Percentiles rank a stretch among this genome's conserved stretches.
phyloP scores from a whole-genome alignment of 2,113 vertebrate species.

The Grus americana region DNA sequence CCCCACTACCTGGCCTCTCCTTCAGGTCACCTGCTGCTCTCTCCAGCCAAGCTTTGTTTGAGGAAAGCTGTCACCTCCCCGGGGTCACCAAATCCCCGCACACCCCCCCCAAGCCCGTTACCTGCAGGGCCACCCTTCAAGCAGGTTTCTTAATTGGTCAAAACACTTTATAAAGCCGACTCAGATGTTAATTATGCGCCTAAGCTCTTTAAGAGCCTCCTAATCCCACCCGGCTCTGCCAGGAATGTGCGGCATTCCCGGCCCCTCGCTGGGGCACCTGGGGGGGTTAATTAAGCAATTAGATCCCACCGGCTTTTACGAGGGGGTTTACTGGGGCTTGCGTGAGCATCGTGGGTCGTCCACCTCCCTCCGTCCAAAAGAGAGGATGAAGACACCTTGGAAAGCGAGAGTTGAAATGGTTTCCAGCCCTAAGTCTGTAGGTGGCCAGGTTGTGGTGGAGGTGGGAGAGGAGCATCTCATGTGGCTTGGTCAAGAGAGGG shows the following conservation, averaged over 20 bases:
- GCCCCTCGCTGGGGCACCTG: background rate
- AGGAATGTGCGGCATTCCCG: slow-evolving; percentile 32
- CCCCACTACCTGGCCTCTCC: background rate
- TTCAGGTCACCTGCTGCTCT: background rate
- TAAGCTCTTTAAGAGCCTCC: background rate
- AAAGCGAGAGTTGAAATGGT: background rate
- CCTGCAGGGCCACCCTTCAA: background rate
- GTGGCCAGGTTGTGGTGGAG: background rate
- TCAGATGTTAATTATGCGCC: background rate
- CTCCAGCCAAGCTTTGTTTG: background rate
- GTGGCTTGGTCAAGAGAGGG: background rate
- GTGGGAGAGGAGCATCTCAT: background rate
- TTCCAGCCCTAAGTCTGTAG: background rate
- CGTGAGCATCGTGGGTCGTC: rapidly evolving
- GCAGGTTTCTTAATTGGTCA: background rate
- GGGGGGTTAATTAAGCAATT: background rate
- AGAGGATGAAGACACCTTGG: background rate
- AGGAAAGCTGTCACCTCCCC: background rate
- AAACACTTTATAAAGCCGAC: background rate
- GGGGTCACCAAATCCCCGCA: background rate
- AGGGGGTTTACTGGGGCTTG: background rate
- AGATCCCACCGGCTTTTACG: background rate
- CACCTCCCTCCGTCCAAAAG: background rate
- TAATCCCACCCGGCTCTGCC: background rate
- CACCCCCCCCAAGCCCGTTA: background rate